Evolutionary conservation across 2,113 vertebrate genomes (phyloP).

Genomic region (Plectropomus leopardus): DNA sequence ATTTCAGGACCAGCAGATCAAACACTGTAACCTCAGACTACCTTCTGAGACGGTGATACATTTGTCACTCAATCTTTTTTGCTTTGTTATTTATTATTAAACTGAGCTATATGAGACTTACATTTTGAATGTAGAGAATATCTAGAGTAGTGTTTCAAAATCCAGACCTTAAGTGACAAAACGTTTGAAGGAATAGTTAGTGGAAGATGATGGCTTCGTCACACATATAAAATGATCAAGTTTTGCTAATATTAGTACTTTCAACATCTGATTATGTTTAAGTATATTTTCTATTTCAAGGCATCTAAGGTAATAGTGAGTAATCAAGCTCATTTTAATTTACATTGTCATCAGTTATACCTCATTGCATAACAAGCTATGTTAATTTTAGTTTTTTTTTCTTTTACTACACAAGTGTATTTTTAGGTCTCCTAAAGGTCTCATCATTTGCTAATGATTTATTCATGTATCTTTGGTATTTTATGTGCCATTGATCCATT

Average conservation of each 20-base stretch:
- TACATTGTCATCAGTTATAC: constrained; percentile 1
- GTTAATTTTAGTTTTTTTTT: not conserved
- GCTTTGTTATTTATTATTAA: not conserved
- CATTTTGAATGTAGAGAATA: not conserved
- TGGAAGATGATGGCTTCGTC: not conserved
- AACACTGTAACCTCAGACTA: not conserved
- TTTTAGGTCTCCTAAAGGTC: constrained; percentile 10
- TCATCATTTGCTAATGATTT: constrained; percentile 10
- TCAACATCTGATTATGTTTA: not conserved
- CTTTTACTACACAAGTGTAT: not conserved
- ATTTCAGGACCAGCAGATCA: not conserved
- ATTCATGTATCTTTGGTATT: constrained; percentile 12
- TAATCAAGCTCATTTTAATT: not conserved
- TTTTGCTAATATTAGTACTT: not conserved
- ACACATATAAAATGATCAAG: not conserved
- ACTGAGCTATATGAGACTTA: not conserved
- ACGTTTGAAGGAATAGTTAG: too few relatives aligned
- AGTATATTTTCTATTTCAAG: not conserved
- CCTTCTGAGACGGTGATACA: not conserved
- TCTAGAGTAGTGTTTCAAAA: not conserved
- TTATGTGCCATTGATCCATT: constrained; percentile 23
- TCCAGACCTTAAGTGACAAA: too few relatives aligned
- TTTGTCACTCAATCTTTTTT: not conserved
- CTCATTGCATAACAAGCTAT: not conserved
- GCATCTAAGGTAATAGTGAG: not conserved